Percentiles rank a stretch among this genome's conserved stretches.
phyloP scores from a whole-genome alignment of 2,113 vertebrate genomes.

The Eclectus roratus region DNA sequence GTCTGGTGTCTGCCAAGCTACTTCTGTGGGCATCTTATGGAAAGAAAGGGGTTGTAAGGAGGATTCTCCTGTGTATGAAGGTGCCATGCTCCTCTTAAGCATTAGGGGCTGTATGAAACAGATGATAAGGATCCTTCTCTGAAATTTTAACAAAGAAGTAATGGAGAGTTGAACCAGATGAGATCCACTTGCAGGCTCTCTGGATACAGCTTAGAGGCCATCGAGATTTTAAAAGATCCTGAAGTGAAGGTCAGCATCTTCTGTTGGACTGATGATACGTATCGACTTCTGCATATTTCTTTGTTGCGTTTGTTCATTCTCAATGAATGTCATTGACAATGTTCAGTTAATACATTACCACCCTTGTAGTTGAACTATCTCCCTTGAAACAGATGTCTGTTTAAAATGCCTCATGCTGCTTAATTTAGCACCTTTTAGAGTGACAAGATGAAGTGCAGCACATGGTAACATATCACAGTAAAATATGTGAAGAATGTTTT shows the following conservation, averaged over 20 bases:
- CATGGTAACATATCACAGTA: background rate
- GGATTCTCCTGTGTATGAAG: background rate
- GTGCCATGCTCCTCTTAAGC: background rate
- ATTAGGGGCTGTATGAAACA: background rate
- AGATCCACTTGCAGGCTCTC: background rate
- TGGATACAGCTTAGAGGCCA: background rate
- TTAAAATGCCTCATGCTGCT: constrained; percentile 1
- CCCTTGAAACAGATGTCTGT: constrained; percentile 12
- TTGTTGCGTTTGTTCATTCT: background rate
- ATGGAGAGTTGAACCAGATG: background rate
- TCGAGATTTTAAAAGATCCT: background rate
- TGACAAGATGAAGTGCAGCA: background rate
- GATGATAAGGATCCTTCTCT: background rate
- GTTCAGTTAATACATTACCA: background rate
- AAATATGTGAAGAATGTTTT: background rate
- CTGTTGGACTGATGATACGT: background rate
- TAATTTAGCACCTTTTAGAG: constrained; percentile 32
- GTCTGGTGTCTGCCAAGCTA: background rate
- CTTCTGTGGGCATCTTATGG: background rate
- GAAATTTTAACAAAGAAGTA: background rate
- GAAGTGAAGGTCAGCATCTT: background rate
- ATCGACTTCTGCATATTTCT: background rate
- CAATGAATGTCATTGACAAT: background rate
- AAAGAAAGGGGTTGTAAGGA: background rate
- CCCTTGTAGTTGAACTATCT: background rate